Evolutionary conservation across 1,140 invertebrate genomes (phyloP), one percentile per base, ranked within the genome.

Genomic region (Aphaenogaster ashmeadi): DNA sequence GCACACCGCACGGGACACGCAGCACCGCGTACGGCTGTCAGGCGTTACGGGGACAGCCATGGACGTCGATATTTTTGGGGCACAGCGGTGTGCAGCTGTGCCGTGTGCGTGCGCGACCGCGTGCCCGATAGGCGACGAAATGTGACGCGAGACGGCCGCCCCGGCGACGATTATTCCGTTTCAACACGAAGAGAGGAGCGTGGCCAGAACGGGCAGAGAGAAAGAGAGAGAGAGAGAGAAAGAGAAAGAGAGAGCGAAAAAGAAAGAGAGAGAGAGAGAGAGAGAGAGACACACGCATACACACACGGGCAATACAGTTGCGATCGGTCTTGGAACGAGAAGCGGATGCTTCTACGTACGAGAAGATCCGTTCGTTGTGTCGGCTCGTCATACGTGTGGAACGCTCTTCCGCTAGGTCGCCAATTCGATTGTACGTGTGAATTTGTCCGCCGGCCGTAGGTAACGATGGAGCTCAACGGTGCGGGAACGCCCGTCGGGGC

Each of bases 11-110:
- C 44, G 2, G 41, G 38, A 58, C 38, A 54, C 60, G 27, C 56
- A 80, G 44, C 60, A 56, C 38, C 66, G 79, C 64, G 50, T 83
- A 83, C 67, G 79, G 47, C 64, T 52, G 80, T 83, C 67, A 71
- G 66, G 79, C 79, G 52, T 81, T 81, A 91, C 88, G 87, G 89
- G 89, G 90, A 79, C 93, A 93, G 93, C 92, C 93, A 94, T 94
- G 94, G 93, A 94, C 92, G 93, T 94, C 93, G 94, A 94, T 94
- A 94, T 94, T 94, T 94, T 94, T 94, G 93, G 93, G 94, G 93
- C 93, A 94, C 93, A 92, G 89, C 90, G 89, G 86, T 92, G 54
- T 56, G 88, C 87, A 92, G 85, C 86, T 87, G 66, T 91, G 90
- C 87, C 88, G 89, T 91, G 79, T 88, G 84, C 86, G 62, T 85